Evolutionary conservation across 2,113 vertebrate genomes (phyloP).

Genomic region (cattle (Bos taurus)): DNA sequence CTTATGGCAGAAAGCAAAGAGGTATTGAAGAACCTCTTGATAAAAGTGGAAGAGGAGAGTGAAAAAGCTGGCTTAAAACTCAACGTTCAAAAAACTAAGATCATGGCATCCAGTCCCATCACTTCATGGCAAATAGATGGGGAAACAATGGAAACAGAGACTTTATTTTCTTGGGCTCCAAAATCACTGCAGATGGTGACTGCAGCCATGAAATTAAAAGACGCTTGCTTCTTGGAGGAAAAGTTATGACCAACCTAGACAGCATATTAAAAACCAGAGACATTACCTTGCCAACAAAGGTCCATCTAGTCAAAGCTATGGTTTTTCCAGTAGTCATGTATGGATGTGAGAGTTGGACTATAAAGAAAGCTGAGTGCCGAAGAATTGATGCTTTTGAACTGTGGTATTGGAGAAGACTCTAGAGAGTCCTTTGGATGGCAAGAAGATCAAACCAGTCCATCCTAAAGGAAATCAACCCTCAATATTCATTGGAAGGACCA

Average conservation of each 20-base stretch:
- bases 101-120: neutral
- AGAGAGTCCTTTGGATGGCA: neutral
- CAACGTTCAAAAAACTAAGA: neutral
- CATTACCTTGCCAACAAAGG: neutral
- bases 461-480: neutral
- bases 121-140: neutral
- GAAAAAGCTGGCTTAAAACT: neutral
- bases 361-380: neutral
- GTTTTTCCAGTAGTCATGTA: neutral
- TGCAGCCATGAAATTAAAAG: neutral
- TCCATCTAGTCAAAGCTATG: neutral
- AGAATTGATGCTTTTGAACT: neutral
- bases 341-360: neutral
- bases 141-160: neutral
- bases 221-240: neutral
- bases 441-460: neutral
- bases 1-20: neutral
- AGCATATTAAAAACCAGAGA: neutral
- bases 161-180: neutral
- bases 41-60: neutral
- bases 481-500: neutral
- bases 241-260: neutral
- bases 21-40: neutral
- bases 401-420: neutral
- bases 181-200: neutral